Evolutionary conservation across 2,797 vertebrate genomes (phyloP).

Genomic region (Neomorphus geoffroyi): DNA sequence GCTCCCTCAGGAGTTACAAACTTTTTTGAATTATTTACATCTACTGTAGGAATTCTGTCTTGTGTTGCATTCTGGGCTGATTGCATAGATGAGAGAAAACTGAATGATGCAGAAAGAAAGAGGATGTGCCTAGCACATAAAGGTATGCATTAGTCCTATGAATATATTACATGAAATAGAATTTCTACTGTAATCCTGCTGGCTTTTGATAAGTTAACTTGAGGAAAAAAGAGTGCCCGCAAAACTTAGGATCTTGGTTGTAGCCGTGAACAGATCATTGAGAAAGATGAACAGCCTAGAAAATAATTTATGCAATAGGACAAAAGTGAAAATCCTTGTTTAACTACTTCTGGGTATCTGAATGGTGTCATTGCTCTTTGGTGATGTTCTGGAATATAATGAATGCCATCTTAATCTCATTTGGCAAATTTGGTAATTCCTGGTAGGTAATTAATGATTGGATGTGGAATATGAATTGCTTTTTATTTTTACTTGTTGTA

Average conservation of each 20-base stretch:
- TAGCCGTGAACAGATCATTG: neutral
- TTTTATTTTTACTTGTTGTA: neutral
- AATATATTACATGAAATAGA: neutral
- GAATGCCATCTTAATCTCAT: neutral
- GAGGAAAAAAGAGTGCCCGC: neutral
- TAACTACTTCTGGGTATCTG: neutral
- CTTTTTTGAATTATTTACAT: constrained; percentile 61
- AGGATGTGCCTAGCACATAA: neutral
- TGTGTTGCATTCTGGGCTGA: neutral
- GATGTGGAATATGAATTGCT: neutral
- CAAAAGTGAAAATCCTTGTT: neutral
- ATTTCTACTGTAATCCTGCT: neutral
- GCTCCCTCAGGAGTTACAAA: constrained; percentile 34
- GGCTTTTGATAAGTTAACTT: neutral
- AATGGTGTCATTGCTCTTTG: neutral
- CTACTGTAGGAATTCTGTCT: constrained; percentile 13
- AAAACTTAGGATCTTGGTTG: neutral
- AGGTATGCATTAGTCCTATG: neutral
- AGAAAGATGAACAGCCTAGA: neutral
- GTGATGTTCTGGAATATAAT: neutral
- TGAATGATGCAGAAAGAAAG: neutral
- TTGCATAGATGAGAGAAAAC: neutral
- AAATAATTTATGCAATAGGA: neutral
- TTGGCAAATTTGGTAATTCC: constrained; percentile 10
- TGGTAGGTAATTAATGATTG: neutral